Evolutionary conservation across 2,888 invertebrate species (phyloP).

Genomic region (Cremastinae sp.): DNA sequence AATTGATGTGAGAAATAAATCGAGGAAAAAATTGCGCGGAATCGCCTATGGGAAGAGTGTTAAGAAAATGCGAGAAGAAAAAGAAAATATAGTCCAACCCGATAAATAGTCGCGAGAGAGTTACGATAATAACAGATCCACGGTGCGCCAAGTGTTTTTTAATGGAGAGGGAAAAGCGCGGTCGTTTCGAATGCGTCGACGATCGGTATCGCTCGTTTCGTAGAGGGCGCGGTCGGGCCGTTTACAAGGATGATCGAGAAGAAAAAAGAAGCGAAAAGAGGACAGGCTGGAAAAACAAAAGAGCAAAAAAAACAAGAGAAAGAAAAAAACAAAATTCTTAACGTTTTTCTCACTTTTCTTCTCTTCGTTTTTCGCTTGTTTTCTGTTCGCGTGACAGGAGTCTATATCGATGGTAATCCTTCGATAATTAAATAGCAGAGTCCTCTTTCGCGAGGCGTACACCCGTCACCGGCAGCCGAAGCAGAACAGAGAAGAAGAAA

Average conservation of each 20-base stretch:
- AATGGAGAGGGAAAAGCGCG: neutral
- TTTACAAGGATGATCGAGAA: conserved; percentile 25
- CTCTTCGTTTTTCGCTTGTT: neutral
- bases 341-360: conserved; percentile 7
- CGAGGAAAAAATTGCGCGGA: neutral
- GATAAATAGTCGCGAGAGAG: conserved; percentile 67
- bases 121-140: conserved; percentile 70
- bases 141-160: conserved; percentile 62
- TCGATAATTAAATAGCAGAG: conserved; percentile 49
- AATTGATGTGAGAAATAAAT: no score
- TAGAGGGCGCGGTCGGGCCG: conserved; percentile 64
- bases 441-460: conserved; percentile 61
- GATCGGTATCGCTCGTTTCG: conserved; percentile 64
- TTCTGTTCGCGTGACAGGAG: conserved; percentile 16
- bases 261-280: neutral
- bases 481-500: conserved; percentile 49
- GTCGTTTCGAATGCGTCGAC: conserved; percentile 31
- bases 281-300: conserved; percentile 67
- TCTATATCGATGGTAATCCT: conserved; percentile 32
- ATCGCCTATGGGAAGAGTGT: neutral
- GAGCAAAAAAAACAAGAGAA: no score
- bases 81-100: conserved; percentile 48
- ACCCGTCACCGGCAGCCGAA: conserved; percentile 59
- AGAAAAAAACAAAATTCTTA: conserved; percentile 51
- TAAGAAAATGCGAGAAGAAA: conserved; percentile 1